phyloP scores from a whole-genome alignment of 35 echinoderm and acorn worm genomes.

The Chiridota heheva region DNA sequence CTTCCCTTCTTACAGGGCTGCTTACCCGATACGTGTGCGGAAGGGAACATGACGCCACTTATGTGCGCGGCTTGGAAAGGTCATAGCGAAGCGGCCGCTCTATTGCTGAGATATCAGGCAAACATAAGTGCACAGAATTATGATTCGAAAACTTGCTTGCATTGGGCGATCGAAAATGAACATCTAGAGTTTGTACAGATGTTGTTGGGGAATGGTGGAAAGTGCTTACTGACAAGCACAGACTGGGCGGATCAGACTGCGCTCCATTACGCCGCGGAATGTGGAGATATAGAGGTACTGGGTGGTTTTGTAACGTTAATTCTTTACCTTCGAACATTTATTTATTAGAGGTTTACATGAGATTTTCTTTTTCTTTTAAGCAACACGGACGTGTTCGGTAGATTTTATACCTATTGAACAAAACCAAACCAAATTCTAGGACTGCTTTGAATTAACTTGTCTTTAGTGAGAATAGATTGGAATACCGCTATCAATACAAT shows the following conservation, averaged over 20 bases:
- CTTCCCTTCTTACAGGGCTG: slow-evolving; percentile 46
- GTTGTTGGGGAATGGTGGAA: slow-evolving; percentile 22
- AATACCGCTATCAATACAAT: no score
- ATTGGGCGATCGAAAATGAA: slow-evolving; percentile 63
- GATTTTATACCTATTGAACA: no score
- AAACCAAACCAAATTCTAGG: no score
- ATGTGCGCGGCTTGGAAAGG: slow-evolving; percentile 65
- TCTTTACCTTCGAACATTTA: no score
- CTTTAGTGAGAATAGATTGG: no score
- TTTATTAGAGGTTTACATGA: no score
- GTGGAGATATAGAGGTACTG: slow-evolving; percentile 50
- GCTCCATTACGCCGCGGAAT: slow-evolving; percentile 59
- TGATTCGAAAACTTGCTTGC: slow-evolving; percentile 42
- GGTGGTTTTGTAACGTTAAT: no score
- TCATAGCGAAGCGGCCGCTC: slow-evolving; percentile 18
- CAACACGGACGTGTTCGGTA: no score
- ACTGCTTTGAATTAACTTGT: no score
- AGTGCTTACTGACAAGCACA: not conserved
- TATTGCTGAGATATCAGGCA: slow-evolving; percentile 25
- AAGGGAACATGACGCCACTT: slow-evolving; percentile 58
- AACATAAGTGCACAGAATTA: slow-evolving; percentile 15
- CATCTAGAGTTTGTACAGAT: slow-evolving; percentile 39
- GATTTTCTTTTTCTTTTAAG: no score
- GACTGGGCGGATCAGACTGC: slow-evolving; percentile 50
- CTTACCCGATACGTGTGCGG: slow-evolving; percentile 21